Evolutionary conservation across 2,797 vertebrate species (phyloP), one percentile per base, ranked within the genome.

Genomic region (Holocentrus rufus): DNA sequence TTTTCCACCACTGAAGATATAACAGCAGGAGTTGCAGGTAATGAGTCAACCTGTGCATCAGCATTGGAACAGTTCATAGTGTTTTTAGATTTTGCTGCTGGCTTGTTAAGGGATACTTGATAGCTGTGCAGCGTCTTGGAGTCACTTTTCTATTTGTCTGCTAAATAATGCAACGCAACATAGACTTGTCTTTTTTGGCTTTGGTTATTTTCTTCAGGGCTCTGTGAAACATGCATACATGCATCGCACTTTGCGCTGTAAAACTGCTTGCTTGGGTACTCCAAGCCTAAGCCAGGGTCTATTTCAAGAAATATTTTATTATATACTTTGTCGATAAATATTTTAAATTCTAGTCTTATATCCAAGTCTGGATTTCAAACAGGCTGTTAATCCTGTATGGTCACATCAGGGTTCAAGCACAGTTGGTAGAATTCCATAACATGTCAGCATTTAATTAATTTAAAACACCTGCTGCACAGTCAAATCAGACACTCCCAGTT

Each of bases 51-150:
- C 59, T 65, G 46, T 53, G 31, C 59, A 63, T 65, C 80, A 77
- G 67, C 72, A 74, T 71, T 83, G 67, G 74, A 76, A 54, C 50
- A 59, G 68, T 81, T 79, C 67, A 66, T 61, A 65, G 27, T 50
- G 44, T 70, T 87, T 83, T 75, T 81, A 36, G 50, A 69, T 83
- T 79, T 53, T 72, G 71, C 74, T 85, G 67, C 73, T 74, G 76
- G 76, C 72, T 77, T 85, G 82, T 85, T 81, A 79, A 80, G 53
- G 80, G 80, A 91, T 87, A 86, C 78, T 84, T 76, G 14, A 72
- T 74, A 76, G 66, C 68, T 56, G 53, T 87, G 75, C 84, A 82
- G 86, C 88, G 74, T 86, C 42, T 52, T 56, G 74, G 76, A 88
- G 80, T 87, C 53, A 64, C 78, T 90, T 82, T 77, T 81, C 76